Percentiles rank a stretch among this genome's conserved stretches.
These are phyloP conservation scores for Acanthisitta chloris DNA, from an alignment of 2,113 vertebrate species.

Conservation along the genomic window DNA sequence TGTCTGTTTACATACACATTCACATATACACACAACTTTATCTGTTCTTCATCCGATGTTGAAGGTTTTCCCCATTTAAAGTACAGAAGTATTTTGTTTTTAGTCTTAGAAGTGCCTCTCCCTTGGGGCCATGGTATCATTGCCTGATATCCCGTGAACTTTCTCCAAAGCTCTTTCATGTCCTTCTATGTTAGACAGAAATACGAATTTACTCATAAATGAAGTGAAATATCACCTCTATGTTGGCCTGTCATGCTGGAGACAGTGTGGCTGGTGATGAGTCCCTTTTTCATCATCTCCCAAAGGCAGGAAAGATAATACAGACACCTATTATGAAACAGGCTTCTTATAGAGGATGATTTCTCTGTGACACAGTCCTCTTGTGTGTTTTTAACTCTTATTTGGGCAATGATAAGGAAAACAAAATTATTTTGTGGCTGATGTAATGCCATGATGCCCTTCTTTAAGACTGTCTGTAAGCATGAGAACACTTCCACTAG, in stretches of 20 bases:
- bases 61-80: background rate
- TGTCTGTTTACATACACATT: background rate
- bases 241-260: background rate
- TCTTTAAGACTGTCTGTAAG: background rate
- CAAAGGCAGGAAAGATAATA: background rate
- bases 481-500: background rate
- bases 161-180: background rate
- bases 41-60: background rate
- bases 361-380: background rate
- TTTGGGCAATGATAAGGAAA: background rate
- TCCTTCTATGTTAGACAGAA: background rate
- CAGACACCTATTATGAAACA: background rate
- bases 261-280: background rate
- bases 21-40: background rate
- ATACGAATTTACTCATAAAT: background rate
- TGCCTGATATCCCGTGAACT: background rate
- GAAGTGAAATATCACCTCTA: background rate
- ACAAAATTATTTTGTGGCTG: background rate
- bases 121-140: background rate
- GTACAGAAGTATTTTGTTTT: background rate
- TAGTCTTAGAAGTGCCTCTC: background rate
- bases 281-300: background rate
- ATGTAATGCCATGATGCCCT: background rate
- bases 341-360: constrained; percentile 17
- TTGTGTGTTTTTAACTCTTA: background rate